A percentile compares a stretch with the other conserved stretches of the same genome.
Evolutionary conservation across 2,113 vertebrate species (phyloP).

Genomic region (Phylloscopus whistleri): DNA sequence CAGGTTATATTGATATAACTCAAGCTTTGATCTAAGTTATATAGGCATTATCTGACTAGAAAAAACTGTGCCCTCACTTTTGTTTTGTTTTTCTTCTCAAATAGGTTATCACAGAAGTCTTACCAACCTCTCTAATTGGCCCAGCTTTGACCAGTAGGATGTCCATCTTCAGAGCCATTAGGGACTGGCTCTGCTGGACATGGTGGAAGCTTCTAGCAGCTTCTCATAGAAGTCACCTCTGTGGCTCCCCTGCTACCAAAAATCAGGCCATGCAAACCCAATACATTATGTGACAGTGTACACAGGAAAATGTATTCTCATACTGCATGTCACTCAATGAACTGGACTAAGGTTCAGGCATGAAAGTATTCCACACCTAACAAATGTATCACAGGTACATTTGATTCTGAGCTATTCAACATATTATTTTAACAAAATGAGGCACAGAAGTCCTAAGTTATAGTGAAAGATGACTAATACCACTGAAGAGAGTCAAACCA

Average conservation of each 20-base stretch:
- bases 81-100: background rate
- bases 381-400: background rate
- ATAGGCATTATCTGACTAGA: background rate
- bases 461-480: background rate
- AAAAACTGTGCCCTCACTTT: background rate
- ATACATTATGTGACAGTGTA: background rate
- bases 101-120: background rate
- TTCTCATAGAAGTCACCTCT: background rate
- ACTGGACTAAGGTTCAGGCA: background rate
- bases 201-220: background rate
- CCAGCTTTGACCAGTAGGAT: background rate
- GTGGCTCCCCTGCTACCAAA: background rate
- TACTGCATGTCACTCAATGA: background rate
- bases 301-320: background rate
- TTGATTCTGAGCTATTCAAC: background rate
- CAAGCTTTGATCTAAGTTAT: too few species aligned
- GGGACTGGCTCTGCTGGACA: background rate
- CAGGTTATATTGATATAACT: background rate
- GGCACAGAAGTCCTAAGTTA: background rate
- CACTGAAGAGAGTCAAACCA: background rate
- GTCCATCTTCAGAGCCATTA: background rate
- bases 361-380: background rate
- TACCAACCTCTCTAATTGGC: background rate
- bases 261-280: background rate
- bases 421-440: background rate